These are phyloP conservation scores for Aethina tumida DNA, from an alignment of 1,140 invertebrate genomes.

Conservation along the genomic window DNA sequence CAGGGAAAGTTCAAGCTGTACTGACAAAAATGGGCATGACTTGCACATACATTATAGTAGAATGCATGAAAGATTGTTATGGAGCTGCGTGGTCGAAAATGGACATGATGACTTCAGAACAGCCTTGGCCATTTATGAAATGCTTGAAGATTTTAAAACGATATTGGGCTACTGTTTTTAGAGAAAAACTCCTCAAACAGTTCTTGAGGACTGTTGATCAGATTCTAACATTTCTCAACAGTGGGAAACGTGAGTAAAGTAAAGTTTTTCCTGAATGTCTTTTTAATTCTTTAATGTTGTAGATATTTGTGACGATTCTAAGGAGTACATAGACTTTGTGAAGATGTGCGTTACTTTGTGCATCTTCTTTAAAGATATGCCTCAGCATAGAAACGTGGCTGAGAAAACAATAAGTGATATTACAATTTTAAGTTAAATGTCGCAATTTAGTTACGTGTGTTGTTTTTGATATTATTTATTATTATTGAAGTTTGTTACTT, in stretches of 20 bases:
- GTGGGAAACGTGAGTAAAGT: background rate
- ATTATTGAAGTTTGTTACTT: no score
- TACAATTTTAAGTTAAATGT: no score
- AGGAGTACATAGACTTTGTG: slow-evolving; percentile 11
- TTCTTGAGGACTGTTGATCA: slow-evolving; percentile 15
- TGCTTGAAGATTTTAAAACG: slow-evolving; percentile 21
- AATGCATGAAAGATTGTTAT: slow-evolving; percentile 22
- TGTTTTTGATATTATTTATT: no score
- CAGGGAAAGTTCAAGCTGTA: slow-evolving; percentile 12
- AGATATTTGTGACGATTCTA: slow-evolving; percentile 14
- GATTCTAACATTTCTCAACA: background rate
- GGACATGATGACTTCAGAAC: slow-evolving; percentile 13
- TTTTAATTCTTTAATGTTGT: slow-evolving; percentile 9
- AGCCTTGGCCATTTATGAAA: slow-evolving; percentile 18
- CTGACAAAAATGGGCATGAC: slow-evolving; percentile 15
- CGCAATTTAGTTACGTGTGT: no score
- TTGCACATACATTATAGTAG: slow-evolving; percentile 18
- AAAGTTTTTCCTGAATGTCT: background rate
- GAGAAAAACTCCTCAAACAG: slow-evolving; percentile 22
- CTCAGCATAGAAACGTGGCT: no score
- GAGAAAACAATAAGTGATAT: no score
- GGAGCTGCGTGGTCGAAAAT: slow-evolving; percentile 20
- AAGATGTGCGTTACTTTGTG: slow-evolving; percentile 13
- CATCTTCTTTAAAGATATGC: slow-evolving; percentile 18
- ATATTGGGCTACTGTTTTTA: slow-evolving; percentile 25